Base-by-base conservation (phyloP, 2,888 invertebrate species). In the Ochropleura leucogaster region DNA sequence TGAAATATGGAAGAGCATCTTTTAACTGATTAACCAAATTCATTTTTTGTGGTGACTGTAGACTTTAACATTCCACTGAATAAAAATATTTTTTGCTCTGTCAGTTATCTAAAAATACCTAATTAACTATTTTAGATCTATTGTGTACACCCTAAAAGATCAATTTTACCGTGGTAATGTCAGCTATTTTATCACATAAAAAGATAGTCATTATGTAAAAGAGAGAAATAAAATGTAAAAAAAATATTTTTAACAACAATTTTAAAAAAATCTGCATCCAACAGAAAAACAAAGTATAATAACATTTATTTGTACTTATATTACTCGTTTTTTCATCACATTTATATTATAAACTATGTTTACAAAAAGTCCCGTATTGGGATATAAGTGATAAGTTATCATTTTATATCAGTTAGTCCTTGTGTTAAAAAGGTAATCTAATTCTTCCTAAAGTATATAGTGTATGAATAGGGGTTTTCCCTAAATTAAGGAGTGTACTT, bases 401-500 rank as follows among this genome's bases (percentile, higher is more conserved):
- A 57, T 46, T 44, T 63, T 60, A 47, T 72, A 82, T 84, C 66
- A 72, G 53, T 68, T 62, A 74, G 71, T 62, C 68, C 71, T 79
- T 72, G 74, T 53, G 46, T 14, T 40, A 66, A 66, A 49, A 68
- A 77, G 71, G 55, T 77, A 65, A 70, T 55, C 14, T 14, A 47
- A 51, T 49, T 64, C 10, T 49, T 66, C n/a, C 46, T 42, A 65
- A 65, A 64, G 4, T 63, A 18, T 69, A 14, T 49, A 46, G 30
- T 46, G 8, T 55, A 20, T 67, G 47, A 16, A 10, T 65, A 64
- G 51, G 83, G 83, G 83, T 51, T 78, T 46, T 77, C 67, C 83
- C 83, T 71, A 57, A 77, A 77, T 70, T 59, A 55, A 69, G 65
- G 59, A 47, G 40, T 59, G 64, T 30, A 53, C 8, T 62, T 20